Conservation (phyloP, 1,140 invertebrate genomes). For the Carcinoscorpius rotundicauda region DNA sequence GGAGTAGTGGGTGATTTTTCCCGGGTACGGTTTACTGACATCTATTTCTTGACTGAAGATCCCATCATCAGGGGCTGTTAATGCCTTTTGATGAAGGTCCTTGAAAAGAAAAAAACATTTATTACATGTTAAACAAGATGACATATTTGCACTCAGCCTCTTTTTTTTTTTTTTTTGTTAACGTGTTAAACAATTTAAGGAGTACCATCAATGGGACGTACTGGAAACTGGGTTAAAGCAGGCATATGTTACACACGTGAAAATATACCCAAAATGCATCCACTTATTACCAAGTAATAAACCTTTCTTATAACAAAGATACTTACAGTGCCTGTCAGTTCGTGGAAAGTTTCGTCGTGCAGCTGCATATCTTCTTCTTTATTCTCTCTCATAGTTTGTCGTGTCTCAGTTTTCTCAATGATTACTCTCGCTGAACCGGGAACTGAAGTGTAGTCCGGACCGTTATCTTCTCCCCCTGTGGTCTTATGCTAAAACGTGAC, state of each 20-base stretch:
- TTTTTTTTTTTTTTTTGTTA: background rate
- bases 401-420: constrained; percentile 25
- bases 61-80: constrained; percentile 20
- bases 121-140: background rate
- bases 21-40: constrained; percentile 3
- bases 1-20: constrained; percentile 23
- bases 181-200: no score
- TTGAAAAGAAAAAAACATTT: background rate
- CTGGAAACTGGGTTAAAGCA: no score
- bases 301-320: no score
- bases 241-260: no score
- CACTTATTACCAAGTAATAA: no score
- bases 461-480: constrained; percentile 30
- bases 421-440: constrained; percentile 40
- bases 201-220: no score
- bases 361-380: constrained; percentile 27
- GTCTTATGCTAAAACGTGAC: no score
- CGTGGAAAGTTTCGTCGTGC: constrained; percentile 25
- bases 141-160: background rate
- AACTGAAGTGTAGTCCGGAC: constrained; percentile 42
- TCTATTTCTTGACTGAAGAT: no score
- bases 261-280: no score
- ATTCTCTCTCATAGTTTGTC: constrained; percentile 23
- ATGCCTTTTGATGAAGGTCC: constrained; percentile 22
- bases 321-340: constrained; percentile 20